A percentile compares a stretch with the other conserved stretches of the same genome.
Evolutionary conservation across 2,797 vertebrate genomes (phyloP).

Genomic region (Eospalax fontanierii): DNA sequence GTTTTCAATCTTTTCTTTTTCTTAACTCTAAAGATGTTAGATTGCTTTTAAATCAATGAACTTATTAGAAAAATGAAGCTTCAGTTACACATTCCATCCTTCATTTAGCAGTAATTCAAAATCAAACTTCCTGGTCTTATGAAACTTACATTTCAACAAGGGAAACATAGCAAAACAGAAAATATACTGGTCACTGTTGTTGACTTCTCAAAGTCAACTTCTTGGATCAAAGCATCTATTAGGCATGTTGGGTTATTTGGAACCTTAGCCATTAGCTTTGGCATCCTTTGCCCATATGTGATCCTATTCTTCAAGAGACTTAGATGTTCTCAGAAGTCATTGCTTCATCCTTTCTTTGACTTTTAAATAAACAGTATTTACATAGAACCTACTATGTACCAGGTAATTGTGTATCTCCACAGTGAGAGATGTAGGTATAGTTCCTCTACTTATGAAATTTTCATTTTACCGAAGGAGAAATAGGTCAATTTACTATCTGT

Average conservation of each 20-base stretch:
- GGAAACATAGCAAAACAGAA: neutral
- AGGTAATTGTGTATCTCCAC: neutral
- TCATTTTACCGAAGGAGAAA: neutral
- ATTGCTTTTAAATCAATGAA: conserved; percentile 24
- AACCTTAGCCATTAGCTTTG: neutral
- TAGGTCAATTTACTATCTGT: neutral
- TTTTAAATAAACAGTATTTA: neutral
- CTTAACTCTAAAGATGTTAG: neutral
- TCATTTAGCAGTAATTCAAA: neutral
- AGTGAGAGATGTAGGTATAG: neutral
- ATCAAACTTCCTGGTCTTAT: neutral
- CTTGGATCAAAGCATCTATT: conserved; percentile 2
- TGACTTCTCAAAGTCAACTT: neutral
- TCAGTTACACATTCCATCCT: neutral
- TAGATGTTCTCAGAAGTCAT: neutral
- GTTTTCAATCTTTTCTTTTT: neutral
- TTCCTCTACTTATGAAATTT: neutral
- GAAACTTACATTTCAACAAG: neutral
- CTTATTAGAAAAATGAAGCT: neutral
- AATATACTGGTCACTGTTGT: neutral
- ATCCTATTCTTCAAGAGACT: neutral
- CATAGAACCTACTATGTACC: neutral
- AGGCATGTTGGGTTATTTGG: neutral
- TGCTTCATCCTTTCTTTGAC: neutral
- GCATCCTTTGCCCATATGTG: neutral